Percentiles rank a stretch among this genome's conserved stretches.
phyloP scores from a whole-genome alignment of 2,113 vertebrate species.

The Chloebia gouldiae region DNA sequence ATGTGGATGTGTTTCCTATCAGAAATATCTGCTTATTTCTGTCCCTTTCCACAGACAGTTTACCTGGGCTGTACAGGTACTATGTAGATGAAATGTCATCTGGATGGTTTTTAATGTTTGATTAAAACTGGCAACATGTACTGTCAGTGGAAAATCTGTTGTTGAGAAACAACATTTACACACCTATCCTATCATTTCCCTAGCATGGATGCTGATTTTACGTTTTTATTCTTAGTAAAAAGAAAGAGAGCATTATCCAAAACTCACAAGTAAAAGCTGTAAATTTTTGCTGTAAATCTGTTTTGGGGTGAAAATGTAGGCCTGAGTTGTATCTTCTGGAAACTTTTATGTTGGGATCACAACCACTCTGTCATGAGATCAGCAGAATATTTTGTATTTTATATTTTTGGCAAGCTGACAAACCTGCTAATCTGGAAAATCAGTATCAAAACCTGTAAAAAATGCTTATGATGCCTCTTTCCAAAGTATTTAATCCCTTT shows the following conservation, averaged over 20 bases:
- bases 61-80: neutral
- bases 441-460: neutral
- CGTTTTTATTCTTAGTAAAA: neutral
- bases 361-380: neutral
- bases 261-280: neutral
- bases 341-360: neutral
- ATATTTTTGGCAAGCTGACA: neutral
- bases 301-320: neutral
- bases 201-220: neutral
- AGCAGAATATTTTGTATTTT: neutral
- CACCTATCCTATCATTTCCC: neutral
- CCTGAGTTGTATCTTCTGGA: neutral
- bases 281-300: neutral
- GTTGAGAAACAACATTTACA: neutral
- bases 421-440: neutral
- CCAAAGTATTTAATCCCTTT: neutral
- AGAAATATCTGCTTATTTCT: neutral
- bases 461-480: neutral
- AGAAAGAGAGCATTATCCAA: neutral
- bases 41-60: neutral
- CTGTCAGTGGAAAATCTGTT: neutral
- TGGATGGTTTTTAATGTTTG: neutral
- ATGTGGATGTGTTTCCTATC: neutral
- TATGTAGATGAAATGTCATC: neutral
- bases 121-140: neutral